Conservation (phyloP, 2,113 vertebrate species). For the Chunga burmeisteri region DNA sequence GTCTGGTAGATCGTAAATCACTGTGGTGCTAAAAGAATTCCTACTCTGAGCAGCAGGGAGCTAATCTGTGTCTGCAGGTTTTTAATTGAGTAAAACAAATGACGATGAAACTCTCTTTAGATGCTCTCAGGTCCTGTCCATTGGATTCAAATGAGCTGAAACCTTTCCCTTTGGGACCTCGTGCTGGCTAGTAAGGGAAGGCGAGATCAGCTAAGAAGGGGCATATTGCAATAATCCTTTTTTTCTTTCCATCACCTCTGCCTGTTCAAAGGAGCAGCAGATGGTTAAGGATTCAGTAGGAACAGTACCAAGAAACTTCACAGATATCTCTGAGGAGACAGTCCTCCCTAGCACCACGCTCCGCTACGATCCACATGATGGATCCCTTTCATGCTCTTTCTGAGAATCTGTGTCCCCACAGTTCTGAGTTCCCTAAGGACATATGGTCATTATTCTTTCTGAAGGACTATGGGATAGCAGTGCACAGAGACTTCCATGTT, state of each 20-base stretch:
- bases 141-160: neutral
- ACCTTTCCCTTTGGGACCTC: neutral
- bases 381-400: neutral
- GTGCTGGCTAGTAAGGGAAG: neutral
- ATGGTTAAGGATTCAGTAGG: neutral
- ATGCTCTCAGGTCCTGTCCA: neutral
- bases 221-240: neutral
- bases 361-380: neutral
- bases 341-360: fast-evolving
- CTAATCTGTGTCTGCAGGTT: constrained; percentile 58
- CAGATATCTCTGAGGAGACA: neutral
- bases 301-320: neutral
- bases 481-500: neutral
- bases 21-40: constrained; percentile 21
- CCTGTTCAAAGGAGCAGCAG: neutral
- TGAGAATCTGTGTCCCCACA: neutral
- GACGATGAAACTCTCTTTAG: constrained; percentile 21
- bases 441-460: neutral
- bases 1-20: constrained; percentile 62
- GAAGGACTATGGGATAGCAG: neutral
- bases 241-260: neutral
- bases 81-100: constrained; percentile 72
- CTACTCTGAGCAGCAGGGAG: constrained; percentile 15
- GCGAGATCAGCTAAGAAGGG: neutral
- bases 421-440: neutral